Evolutionary conservation across 2,888 invertebrate genomes (phyloP).

Genomic region (Neelides folsomi): DNA sequence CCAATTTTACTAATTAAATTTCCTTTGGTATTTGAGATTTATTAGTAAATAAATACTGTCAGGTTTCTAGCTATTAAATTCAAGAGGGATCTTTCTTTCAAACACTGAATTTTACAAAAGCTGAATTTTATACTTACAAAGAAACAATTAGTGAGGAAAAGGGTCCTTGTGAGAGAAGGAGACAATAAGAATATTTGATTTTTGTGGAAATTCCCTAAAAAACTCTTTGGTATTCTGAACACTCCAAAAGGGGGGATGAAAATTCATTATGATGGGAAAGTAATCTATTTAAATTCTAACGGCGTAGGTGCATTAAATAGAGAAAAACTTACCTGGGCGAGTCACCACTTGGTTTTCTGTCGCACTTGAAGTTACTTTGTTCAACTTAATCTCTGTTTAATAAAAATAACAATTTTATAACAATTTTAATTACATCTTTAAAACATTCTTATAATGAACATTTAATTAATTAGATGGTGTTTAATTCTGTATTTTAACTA

Average conservation of each 20-base stretch:
- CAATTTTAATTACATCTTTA: too few relatives aligned
- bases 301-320: not conserved
- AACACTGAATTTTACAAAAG: too few relatives aligned
- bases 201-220: not conserved
- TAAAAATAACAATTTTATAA: too few relatives aligned
- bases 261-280: too few relatives aligned
- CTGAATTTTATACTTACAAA: too few relatives aligned
- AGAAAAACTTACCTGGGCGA: conserved; percentile 21
- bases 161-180: not conserved
- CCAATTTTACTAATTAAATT: too few relatives aligned
- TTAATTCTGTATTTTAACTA: too few relatives aligned
- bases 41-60: not conserved
- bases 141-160: too few relatives aligned
- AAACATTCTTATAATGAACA: too few relatives aligned
- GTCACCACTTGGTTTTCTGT: conserved; percentile 30
- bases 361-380: conserved; percentile 29
- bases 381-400: conserved; percentile 29
- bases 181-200: not conserved
- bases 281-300: too few relatives aligned
- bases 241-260: not conserved
- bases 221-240: not conserved
- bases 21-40: not conserved
- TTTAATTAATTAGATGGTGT: too few relatives aligned
- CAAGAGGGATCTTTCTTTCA: too few relatives aligned
- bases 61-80: not conserved